Evolutionary conservation across 2,888 invertebrate genomes (phyloP).

Genomic region (Abscondita cerata): DNA sequence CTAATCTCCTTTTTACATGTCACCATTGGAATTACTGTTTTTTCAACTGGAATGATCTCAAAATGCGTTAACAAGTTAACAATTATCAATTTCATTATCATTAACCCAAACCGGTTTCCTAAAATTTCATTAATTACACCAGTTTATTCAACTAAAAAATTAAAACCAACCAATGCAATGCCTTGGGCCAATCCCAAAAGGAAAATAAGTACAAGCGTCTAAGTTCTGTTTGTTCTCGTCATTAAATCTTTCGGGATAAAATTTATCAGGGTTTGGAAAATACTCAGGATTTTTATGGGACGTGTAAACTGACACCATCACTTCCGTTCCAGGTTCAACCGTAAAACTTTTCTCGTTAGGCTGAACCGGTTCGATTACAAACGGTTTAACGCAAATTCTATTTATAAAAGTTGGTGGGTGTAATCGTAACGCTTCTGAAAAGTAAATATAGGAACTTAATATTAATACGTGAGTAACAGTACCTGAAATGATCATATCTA

Average conservation of each 20-base stretch:
- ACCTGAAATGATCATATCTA: conserved; percentile 15
- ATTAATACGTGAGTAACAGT: no score
- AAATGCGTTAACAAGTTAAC: not conserved
- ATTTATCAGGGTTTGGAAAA: conserved; percentile 62
- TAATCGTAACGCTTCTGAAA: conserved; percentile 61
- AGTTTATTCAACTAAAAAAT: not conserved
- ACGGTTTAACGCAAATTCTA: conserved; percentile 58
- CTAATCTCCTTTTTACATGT: no score
- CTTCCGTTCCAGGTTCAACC: conserved; percentile 28
- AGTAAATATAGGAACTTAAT: no score
- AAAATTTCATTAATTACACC: not conserved
- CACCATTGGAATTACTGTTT: conserved; percentile 5
- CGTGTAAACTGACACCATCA: conserved; percentile 60
- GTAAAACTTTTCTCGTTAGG: conserved; percentile 26
- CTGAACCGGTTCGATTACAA: conserved; percentile 50
- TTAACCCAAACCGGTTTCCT: not conserved
- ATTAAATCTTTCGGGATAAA: conserved; percentile 63
- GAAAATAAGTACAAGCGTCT: conserved; percentile 60
- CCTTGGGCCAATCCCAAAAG: conserved; percentile 60
- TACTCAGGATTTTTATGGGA: conserved; percentile 63
- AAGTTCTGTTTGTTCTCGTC: conserved; percentile 61
- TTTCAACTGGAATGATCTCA: not conserved
- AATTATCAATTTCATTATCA: not conserved
- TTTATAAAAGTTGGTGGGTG: conserved; percentile 59
- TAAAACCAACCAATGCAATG: conserved; percentile 50